Base-by-base conservation (phyloP, 2,797 vertebrate genomes). In the Momotus momota region DNA sequence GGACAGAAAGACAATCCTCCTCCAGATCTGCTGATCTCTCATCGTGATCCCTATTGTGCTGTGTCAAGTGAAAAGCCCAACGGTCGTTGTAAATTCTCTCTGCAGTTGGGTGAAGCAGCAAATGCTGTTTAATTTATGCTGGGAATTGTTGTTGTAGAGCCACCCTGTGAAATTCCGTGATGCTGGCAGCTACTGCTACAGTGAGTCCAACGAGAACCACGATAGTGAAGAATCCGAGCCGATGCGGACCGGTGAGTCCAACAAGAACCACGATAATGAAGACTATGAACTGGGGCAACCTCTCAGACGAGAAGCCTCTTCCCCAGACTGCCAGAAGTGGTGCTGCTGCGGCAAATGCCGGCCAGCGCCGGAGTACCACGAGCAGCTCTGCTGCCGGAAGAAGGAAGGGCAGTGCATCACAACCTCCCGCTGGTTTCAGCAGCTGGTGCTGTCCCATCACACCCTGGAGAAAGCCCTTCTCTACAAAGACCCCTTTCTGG, bases 311-410 rank as follows among this genome's bases (percentile, higher is more conserved):
- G 22, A 0, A 2, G 3, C 43, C 29, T 45, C 52, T 27, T 60
- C 26, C 21, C 8, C 62, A 40, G 2, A 2, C 6, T 77, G 80
- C 67, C 98, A 96, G 0, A 29, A 77, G 51, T 99, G 98, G 98
- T 99, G 98, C 86, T 81, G 69, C 49, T 99, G 98, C 19, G 97
- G 90, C 14, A 60, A 80, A 58, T 98, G 98, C 91, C 40, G 31
- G 7, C 71, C 75, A 1, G 66, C 95, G 3, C 5, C 23, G 7
- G 80, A 93, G 11, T 93, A 65, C 6, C 94, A 97, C 4, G 98
- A 99, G 94, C 98, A 98, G 97, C 97, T 99, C 69, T 98, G 99
- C 97, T 99, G 99, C 88, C 93, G 98, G 41, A 86, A 14, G 5
- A 64, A 89, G 27, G 60, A 57, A 1, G 98, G 98, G 5, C 58